phyloP scores from a whole-genome alignment of 2,113 vertebrate species.

The Dasyprocta punctata region DNA sequence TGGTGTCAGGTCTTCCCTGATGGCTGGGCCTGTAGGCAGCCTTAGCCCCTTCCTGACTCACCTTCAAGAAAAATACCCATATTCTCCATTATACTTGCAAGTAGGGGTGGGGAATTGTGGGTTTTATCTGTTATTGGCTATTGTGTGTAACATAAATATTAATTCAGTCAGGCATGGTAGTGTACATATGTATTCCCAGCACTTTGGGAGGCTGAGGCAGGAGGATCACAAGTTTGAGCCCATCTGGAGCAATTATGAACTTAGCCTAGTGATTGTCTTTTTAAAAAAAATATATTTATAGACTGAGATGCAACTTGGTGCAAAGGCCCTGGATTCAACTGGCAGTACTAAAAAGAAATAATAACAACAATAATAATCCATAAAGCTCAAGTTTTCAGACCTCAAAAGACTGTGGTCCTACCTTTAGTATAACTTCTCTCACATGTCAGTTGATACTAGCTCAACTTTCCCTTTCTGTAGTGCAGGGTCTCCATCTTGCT shows the following conservation, averaged over 20 bases:
- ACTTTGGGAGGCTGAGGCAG: background rate
- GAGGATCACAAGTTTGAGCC: background rate
- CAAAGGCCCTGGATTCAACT: background rate
- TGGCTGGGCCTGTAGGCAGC: background rate
- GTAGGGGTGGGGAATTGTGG: background rate
- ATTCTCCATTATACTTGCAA: background rate
- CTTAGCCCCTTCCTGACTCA: background rate
- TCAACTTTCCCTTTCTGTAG: background rate
- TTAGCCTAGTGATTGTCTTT: background rate
- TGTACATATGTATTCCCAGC: background rate
- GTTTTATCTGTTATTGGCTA: background rate
- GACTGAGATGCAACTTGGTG: background rate
- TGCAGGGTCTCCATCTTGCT: background rate
- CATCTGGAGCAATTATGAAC: background rate
- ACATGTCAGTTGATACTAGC: background rate
- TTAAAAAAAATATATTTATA: background rate
- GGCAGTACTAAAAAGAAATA: background rate
- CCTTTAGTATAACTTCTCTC: background rate
- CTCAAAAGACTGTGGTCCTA: background rate
- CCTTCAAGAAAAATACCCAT: background rate
- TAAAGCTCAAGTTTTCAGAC: background rate
- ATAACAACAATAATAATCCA: background rate
- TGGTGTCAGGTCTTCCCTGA: background rate
- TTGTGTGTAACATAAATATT: background rate
- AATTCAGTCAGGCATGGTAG: background rate